A percentile compares a stretch with the other conserved stretches of the same genome.
These are phyloP conservation scores for Belonocnema kinseyi DNA, from an alignment of 1,140 invertebrate species.

Conservation along the genomic window DNA sequence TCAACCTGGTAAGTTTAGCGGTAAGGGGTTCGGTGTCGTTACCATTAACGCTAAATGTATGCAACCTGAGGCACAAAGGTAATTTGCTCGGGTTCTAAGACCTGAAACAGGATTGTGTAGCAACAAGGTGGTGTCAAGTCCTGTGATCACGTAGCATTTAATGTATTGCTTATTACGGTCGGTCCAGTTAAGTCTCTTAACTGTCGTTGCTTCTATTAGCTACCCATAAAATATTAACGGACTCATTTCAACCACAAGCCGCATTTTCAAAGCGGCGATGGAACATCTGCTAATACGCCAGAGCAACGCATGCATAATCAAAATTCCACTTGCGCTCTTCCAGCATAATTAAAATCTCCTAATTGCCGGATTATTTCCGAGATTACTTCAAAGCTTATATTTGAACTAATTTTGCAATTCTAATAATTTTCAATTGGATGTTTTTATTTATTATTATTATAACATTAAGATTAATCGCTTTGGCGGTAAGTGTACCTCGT, in stretches of 20 bases:
- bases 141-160: background rate
- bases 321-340: background rate
- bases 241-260: slow-evolving; percentile 9
- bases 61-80: slow-evolving; percentile 50
- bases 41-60: slow-evolving; percentile 52
- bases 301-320: background rate
- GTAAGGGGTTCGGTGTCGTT: slow-evolving; percentile 38
- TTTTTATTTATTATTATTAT: too few relatives aligned
- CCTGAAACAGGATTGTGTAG: slow-evolving; percentile 33
- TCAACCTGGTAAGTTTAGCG: background rate
- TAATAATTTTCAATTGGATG: too few relatives aligned
- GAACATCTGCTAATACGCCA: background rate
- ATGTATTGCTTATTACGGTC: slow-evolving; percentile 11
- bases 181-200: background rate
- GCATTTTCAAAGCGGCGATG: slow-evolving; percentile 9
- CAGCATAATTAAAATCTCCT: too few relatives aligned
- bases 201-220: background rate
- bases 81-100: slow-evolving; percentile 45
- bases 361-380: too few relatives aligned
- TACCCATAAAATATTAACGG: slow-evolving; percentile 14
- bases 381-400: too few relatives aligned
- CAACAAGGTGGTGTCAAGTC: slow-evolving; percentile 24
- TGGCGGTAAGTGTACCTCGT: too few relatives aligned
- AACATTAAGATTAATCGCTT: too few relatives aligned
- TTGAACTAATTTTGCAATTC: too few relatives aligned